Evolutionary conservation across 2,113 vertebrate genomes (phyloP).

Genomic region (Perca schrenkii): DNA sequence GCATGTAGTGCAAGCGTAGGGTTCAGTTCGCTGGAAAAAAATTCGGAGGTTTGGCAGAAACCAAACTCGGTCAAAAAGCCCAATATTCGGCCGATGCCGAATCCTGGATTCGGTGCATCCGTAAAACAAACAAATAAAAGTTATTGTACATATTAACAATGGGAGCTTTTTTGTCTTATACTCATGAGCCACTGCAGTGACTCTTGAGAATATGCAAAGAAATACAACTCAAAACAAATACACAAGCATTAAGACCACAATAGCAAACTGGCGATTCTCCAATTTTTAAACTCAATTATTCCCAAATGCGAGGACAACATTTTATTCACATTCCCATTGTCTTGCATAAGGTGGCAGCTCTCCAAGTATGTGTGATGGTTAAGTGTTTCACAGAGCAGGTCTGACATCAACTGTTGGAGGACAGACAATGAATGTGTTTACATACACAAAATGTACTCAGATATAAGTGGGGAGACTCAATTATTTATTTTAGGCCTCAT

Average conservation of each 20-base stretch:
- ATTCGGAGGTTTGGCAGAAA: no score
- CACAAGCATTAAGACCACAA: slow-evolving; percentile 56
- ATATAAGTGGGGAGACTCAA: slow-evolving; percentile 40
- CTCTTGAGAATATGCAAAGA: slow-evolving; percentile 58
- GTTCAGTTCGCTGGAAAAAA: no score
- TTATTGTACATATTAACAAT: slow-evolving; percentile 84
- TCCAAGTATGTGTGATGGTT: slow-evolving; percentile 44
- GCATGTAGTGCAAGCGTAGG: no score
- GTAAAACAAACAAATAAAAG: slow-evolving; percentile 58
- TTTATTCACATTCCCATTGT: slow-evolving; percentile 46
- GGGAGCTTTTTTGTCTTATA: slow-evolving; percentile 57
- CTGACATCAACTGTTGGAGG: slow-evolving; percentile 49
- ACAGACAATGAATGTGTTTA: slow-evolving; percentile 45
- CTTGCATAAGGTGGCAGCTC: slow-evolving; percentile 39
- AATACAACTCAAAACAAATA: slow-evolving; percentile 56
- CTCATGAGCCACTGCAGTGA: slow-evolving; percentile 61
- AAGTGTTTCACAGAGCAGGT: slow-evolving; percentile 42
- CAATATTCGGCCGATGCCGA: no score
- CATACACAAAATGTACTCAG: slow-evolving; percentile 39
- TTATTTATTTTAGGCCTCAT: slow-evolving; percentile 59
- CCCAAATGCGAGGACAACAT: slow-evolving; percentile 56
- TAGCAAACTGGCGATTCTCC: slow-evolving; percentile 49
- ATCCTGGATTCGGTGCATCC: no score
- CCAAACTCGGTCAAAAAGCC: no score
- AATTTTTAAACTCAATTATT: slow-evolving; percentile 51